Evolutionary conservation across 2,113 vertebrate species (phyloP), one percentile per base, ranked within the genome.

Genomic region (Ictidomys tridecemlineatus): DNA sequence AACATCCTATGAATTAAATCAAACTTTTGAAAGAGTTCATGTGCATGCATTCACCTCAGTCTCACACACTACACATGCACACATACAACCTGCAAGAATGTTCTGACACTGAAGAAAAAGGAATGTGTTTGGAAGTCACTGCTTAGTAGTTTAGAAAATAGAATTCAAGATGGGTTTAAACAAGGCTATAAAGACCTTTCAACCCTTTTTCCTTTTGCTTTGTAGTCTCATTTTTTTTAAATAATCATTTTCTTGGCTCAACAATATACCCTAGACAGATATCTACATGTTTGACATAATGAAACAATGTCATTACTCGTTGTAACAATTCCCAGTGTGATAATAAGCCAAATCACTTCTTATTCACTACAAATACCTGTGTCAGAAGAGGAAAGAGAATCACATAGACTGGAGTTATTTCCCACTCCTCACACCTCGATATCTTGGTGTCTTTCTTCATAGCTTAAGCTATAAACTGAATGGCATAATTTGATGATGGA

Each of bases 401-500:
- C 91, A 56, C 88, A 76, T 24, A 93, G 97, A 97, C 94, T 93
- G 78, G 96, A 97, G 96, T 95, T 97, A 97, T 98, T 99, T 98
- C 96, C 97, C 92, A 93, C 97, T 98, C 96, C 96, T 97, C 96
- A 97, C 85, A 96, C 97, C 97, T 98, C 78, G 80, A 92, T 96
- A 94, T 96, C 67, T 76, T 93, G 84, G 95, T 98, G 98, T 98
- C 98, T 98, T 99, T 98, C 99, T 99, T 99, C 98, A 99, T 98
- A 87, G 94, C 87, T 94, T 86, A 92, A 87, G 97, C 96, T 63
- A 95, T 98, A 98, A 97, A 99, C 98, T 98, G 99, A 98, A 98
- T 98, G 98, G 98, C 97, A 97, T 98, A 98, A 99, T 99, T 98
- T 98, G 98, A 98, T 99, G 99, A 99, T 98, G 98, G 99, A 99